A percentile compares a stretch with the other conserved stretches of the same genome.
phyloP scores from a whole-genome alignment of 2,888 invertebrate species.

The Meganola albula region DNA sequence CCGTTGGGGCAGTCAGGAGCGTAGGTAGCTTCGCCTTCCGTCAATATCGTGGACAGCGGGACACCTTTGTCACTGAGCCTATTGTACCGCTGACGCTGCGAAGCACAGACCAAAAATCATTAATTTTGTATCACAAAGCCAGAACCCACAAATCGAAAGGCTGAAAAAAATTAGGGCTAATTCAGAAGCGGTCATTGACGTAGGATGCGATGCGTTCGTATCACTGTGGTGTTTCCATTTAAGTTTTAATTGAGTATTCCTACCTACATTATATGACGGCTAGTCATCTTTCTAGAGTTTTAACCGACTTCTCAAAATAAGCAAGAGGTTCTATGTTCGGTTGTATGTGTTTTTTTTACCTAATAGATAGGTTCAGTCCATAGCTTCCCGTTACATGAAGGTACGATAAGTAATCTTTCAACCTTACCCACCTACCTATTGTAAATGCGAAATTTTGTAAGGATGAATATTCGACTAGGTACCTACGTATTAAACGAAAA shows the following conservation, averaged over 20 bases:
- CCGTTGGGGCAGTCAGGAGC: constrained; percentile 68
- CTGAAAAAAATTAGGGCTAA: constrained; percentile 66
- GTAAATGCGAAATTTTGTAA: too few relatives aligned
- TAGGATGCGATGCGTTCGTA: constrained; percentile 42
- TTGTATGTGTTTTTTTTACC: too few relatives aligned
- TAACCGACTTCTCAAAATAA: too few relatives aligned
- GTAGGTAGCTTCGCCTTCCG: constrained; percentile 49
- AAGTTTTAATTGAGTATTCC: constrained; percentile 69
- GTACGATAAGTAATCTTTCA: constrained; percentile 14
- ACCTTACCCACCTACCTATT: too few relatives aligned
- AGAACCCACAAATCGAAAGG: constrained; percentile 73
- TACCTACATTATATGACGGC: constrained; percentile 30
- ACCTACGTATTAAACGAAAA: too few relatives aligned
- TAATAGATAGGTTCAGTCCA: too few relatives aligned
- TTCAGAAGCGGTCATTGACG: constrained; percentile 69
- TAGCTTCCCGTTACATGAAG: too few relatives aligned
- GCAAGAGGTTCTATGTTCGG: too few relatives aligned
- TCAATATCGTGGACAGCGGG: constrained; percentile 75
- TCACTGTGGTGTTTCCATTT: constrained; percentile 50
- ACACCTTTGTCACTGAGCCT: constrained; percentile 67
- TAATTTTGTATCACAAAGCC: constrained; percentile 76
- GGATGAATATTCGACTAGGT: too few relatives aligned
- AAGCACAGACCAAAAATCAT: constrained; percentile 75
- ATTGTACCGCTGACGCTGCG: constrained; percentile 62
- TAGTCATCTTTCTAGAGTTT: too few relatives aligned